Base-by-base conservation (phyloP, 2,797 vertebrate genomes). In the Fundulus diaphanus region DNA sequence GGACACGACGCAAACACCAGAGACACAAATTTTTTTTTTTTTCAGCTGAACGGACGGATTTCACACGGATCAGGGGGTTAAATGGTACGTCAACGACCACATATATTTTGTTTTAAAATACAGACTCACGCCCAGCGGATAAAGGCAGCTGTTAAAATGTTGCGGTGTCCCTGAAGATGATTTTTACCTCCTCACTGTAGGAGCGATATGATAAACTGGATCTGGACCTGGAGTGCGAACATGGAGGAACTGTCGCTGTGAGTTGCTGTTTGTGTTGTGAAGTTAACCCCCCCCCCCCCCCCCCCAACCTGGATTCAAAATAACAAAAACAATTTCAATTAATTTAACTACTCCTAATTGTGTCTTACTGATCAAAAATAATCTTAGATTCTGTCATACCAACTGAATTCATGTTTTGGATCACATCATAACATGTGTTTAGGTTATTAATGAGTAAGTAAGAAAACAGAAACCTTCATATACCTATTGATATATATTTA, bases 211-310 rank as follows among this genome's bases (percentile, higher is more conserved):
- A 74, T 3, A 37, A 81, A 44, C 54, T 92, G 73, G 87, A 90
- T 31, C 7, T 93, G 63, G 88, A 90, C 3, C 9, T 91, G 87
- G 90, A 92, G 6, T 90, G 88, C 70, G 91, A 92, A 13, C 86
- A 51, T 79, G 90, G 75, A 79, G 85, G 80, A 57, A 20, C 56
- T 1, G 85, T 74, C 1, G 37, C 82, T n/a, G 90, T 92, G 56
- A 90, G 92, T 92, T 33, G 42, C 51, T 68, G 33, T 31, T n/a
- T 29, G 8, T 22, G 52, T 11, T 57, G 27, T 29, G 8, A 5
- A 16, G 7, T 51, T 18, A 12, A 5, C 27, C 49, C n/a, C n/a
- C n/a, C n/a, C n/a, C n/a, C n/a, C n/a, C n/a, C n/a, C n/a, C n/a
- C n/a, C n/a, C n/a, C n/a, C n/a, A n/a, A n/a, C n/a, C n/a, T n/a